phyloP scores from a whole-genome alignment of 1,140 invertebrate species.

The Drosophila bocqueti region DNA sequence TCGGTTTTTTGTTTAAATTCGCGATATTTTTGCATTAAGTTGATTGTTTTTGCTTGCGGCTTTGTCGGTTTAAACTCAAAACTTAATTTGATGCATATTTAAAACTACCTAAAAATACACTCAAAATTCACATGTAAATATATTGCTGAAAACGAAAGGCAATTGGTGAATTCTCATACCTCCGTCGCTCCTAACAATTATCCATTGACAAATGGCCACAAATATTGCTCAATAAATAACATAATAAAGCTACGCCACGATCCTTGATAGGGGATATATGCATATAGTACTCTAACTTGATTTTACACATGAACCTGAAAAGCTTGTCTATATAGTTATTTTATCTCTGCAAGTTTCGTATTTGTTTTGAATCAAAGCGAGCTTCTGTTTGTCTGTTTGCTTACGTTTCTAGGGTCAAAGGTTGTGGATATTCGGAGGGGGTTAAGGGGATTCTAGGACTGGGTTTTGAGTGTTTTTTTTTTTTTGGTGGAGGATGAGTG shows the following conservation, averaged over 20 bases:
- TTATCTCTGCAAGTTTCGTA: slow-evolving; percentile 31
- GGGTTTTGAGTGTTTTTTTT: background rate
- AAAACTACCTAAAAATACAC: slow-evolving; percentile 50
- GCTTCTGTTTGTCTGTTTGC: slow-evolving; percentile 33
- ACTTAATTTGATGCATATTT: slow-evolving; percentile 8
- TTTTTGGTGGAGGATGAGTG: background rate
- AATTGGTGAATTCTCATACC: slow-evolving; percentile 70
- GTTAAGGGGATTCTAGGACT: background rate
- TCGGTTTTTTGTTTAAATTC: slow-evolving; percentile 31
- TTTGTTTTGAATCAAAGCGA: slow-evolving; percentile 56
- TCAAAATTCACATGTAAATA: slow-evolving; percentile 15
- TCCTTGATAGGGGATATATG: slow-evolving; percentile 28
- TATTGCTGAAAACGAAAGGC: slow-evolving; percentile 74
- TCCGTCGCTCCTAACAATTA: slow-evolving; percentile 33
- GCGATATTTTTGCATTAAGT: slow-evolving; percentile 22
- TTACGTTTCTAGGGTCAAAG: slow-evolving; percentile 58
- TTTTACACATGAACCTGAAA: background rate
- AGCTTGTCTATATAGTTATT: background rate
- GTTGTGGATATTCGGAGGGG: slow-evolving; percentile 3
- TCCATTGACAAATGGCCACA: slow-evolving; percentile 8
- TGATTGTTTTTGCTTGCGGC: slow-evolving; percentile 44
- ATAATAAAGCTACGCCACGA: slow-evolving; percentile 52
- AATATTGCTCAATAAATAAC: slow-evolving; percentile 20
- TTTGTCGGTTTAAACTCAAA: slow-evolving; percentile 14
- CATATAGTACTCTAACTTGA: background rate